phyloP scores from a whole-genome alignment of 2,888 invertebrate species.

The Endomychus coccineus region DNA sequence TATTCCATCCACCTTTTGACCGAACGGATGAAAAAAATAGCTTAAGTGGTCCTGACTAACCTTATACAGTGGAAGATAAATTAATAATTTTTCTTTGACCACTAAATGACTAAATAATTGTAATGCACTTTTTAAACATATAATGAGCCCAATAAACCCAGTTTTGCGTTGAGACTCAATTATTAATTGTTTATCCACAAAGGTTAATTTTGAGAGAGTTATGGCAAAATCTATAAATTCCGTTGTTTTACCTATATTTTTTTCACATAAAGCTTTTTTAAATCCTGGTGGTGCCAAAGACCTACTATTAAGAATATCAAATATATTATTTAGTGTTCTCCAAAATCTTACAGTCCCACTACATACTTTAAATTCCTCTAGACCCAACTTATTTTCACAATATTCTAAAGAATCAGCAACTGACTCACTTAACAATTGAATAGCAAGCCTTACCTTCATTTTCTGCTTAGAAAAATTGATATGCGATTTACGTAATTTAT shows the following conservation, averaged over 20 bases:
- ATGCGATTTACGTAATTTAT: slow-evolving; percentile 20
- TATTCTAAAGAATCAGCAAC: slow-evolving; percentile 6
- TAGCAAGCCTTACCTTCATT: slow-evolving; percentile 23
- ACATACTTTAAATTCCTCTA: slow-evolving; percentile 17
- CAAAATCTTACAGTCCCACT: slow-evolving; percentile 16
- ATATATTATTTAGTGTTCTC: slow-evolving; percentile 17
- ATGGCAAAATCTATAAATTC: neutral
- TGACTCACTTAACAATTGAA: slow-evolving; percentile 14
- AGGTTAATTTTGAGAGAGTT: neutral
- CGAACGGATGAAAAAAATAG: slow-evolving; percentile 18
- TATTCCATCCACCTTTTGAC: slow-evolving; percentile 21
- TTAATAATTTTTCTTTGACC: slow-evolving; percentile 10
- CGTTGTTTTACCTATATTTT: neutral
- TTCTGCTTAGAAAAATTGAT: slow-evolving; percentile 20
- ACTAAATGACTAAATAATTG: too few species aligned
- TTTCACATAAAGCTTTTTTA: slow-evolving; percentile 3
- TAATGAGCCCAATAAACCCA: too few species aligned
- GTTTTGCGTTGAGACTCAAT: slow-evolving; percentile 1
- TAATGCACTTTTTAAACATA: too few species aligned
- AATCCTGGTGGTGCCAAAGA: neutral
- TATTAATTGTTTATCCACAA: neutral
- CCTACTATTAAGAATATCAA: slow-evolving; percentile 20
- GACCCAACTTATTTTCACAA: slow-evolving; percentile 5
- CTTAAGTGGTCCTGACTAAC: slow-evolving; percentile 18
- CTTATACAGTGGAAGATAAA: slow-evolving; percentile 20